Evolutionary conservation across 2,888 invertebrate species (phyloP).

Genomic region (Hydrotaea cyrtoneurina): DNA sequence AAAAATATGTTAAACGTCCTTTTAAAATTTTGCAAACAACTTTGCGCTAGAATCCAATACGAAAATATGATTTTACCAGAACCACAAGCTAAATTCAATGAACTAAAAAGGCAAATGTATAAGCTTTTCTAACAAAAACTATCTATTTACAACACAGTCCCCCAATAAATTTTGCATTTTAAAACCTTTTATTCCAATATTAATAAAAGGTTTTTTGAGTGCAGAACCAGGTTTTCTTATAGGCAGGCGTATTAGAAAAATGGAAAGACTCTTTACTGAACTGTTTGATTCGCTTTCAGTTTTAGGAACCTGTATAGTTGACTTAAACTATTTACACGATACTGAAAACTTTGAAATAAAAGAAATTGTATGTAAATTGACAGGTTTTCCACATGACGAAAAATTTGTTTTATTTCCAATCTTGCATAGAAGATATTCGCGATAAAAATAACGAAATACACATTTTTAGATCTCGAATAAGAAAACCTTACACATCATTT

Average conservation of each 20-base stretch:
- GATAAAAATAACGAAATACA: too few species aligned
- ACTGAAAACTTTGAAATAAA: background rate
- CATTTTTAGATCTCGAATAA: too few species aligned
- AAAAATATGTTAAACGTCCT: background rate
- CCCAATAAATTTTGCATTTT: too few species aligned
- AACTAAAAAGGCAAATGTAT: too few species aligned
- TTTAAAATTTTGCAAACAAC: background rate
- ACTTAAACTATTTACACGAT: background rate
- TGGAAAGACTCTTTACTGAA: background rate
- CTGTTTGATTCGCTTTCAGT: background rate
- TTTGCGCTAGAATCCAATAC: background rate
- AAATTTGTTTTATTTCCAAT: conserved; percentile 20
- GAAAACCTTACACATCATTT: too few species aligned
- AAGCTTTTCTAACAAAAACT: too few species aligned
- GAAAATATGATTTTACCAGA: conserved; percentile 2
- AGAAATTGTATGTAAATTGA: conserved; percentile 17
- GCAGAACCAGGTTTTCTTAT: background rate
- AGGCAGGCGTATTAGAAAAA: background rate
- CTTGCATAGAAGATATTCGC: conserved; percentile 8
- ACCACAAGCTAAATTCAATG: background rate
- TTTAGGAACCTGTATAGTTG: background rate
- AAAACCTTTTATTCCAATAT: background rate
- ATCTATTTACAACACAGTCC: too few species aligned
- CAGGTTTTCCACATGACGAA: conserved; percentile 9
- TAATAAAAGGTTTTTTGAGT: conserved; percentile 12